These are phyloP conservation scores for Propithecus perrieri DNA, from an alignment of 2,797 vertebrate species.

Conservation along the genomic window DNA sequence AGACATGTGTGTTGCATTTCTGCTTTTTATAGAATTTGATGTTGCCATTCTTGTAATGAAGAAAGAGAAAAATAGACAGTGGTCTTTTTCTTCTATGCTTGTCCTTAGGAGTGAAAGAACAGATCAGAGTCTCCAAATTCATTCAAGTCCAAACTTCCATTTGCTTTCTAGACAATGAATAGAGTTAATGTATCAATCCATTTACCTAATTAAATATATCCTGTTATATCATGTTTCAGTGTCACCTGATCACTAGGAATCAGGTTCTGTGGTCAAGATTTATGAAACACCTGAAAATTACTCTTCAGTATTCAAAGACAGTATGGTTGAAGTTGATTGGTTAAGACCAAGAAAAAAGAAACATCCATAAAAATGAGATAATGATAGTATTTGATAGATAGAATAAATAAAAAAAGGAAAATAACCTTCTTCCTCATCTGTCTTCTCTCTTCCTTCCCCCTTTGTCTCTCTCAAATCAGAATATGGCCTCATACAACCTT, in stretches of 20 bases:
- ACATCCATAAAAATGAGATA: not conserved
- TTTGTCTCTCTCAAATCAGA: not conserved
- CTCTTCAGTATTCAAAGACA: not conserved
- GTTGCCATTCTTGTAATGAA: not conserved
- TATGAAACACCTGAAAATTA: conserved; percentile 4
- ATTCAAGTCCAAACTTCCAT: not conserved
- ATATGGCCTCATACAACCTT: not conserved
- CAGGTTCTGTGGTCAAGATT: not conserved
- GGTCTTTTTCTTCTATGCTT: not conserved
- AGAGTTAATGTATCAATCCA: not conserved
- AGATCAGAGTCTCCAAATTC: not conserved
- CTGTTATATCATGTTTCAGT: not conserved
- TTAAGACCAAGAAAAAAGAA: not conserved
- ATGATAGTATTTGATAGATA: not conserved
- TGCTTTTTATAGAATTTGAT: not conserved
- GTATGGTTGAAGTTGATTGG: not conserved
- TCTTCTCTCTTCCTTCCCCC: not conserved
- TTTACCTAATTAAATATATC: not conserved
- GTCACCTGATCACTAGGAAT: not conserved
- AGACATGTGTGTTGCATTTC: not conserved
- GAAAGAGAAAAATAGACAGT: not conserved
- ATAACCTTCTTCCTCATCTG: not conserved
- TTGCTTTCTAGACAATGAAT: not conserved
- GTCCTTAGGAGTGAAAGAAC: not conserved
- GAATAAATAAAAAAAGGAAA: not conserved